Percentiles rank a stretch among this genome's conserved stretches.
Evolutionary conservation across 2,113 vertebrate species (phyloP).

Genomic region (Coryphaenoides rupestris): DNA sequence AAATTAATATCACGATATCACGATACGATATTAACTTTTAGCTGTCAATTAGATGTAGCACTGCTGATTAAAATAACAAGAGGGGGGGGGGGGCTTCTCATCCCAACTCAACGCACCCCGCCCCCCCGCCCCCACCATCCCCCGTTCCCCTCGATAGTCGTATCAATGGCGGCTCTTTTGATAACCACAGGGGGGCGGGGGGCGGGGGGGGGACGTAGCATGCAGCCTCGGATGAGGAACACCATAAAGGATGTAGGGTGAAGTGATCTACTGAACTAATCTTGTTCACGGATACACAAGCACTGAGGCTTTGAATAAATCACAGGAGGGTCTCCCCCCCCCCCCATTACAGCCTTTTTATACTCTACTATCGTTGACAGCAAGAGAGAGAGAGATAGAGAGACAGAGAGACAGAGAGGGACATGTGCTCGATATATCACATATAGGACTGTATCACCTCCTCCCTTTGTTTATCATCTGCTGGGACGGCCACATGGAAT

Average conservation of each 20-base stretch:
- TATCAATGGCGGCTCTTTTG: conserved; percentile 18
- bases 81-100: too few species aligned
- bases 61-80: too few species aligned
- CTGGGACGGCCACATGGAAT: conserved; percentile 92
- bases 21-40: too few species aligned
- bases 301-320: conserved; percentile 71
- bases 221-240: conserved; percentile 15
- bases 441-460: conserved; percentile 80
- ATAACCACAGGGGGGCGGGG: conserved; percentile 21
- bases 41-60: too few species aligned
- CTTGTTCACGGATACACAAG: conserved; percentile 72
- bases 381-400: too few species aligned
- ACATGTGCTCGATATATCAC: conserved; percentile 90
- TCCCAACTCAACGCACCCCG: conserved; percentile 10
- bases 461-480: conserved; percentile 85
- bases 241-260: conserved; percentile 63
- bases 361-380: too few species aligned
- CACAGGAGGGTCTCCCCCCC: conserved; percentile 51
- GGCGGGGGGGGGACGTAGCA: conserved; percentile 3
- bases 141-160: conserved; percentile 5
- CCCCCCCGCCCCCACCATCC: too few species aligned
- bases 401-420: conserved; percentile 30
- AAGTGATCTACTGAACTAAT: conserved; percentile 73
- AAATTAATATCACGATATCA: too few species aligned
- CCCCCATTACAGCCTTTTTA: conserved; percentile 14